Conservation (phyloP, 2,888 invertebrate genomes). For the Carterocephalus palaemon region DNA sequence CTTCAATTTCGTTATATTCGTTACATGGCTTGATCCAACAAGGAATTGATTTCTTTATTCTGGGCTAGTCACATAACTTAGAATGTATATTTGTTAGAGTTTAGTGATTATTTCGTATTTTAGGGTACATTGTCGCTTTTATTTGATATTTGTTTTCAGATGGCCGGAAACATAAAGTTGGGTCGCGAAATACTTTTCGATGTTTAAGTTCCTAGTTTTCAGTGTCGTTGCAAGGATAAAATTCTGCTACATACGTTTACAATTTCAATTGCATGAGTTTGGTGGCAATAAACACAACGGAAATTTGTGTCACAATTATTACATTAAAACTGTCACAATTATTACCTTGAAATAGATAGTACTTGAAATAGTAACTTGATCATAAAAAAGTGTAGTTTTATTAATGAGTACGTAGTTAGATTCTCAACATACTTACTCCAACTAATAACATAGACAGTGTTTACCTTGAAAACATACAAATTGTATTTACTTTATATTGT, state of each 20-base stretch:
- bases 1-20: constrained; percentile 7
- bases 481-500: constrained; percentile 1
- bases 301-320: too few species aligned
- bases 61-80: constrained; percentile 49
- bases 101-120: constrained; percentile 32
- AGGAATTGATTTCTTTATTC: constrained; percentile 40
- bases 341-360: too few species aligned
- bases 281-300: constrained; percentile 15
- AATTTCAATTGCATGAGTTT: constrained; percentile 1
- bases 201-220: constrained; percentile 34
- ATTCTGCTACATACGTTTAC: not conserved
- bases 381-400: constrained; percentile 10
- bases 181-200: constrained; percentile 22
- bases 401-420: constrained; percentile 11
- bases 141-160: constrained; percentile 11
- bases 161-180: constrained; percentile 16
- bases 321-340: too few species aligned
- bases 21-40: not conserved
- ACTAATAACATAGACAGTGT: constrained; percentile 9
- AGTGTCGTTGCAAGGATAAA: constrained; percentile 33
- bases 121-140: constrained; percentile 18
- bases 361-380: constrained; percentile 10
- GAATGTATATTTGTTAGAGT: constrained; percentile 42
- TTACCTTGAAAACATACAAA: constrained; percentile 9
- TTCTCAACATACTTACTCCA: constrained; percentile 3